A percentile compares a stretch with the other conserved stretches of the same genome.
These are phyloP conservation scores for Vulpes vulpes DNA, from an alignment of 2,113 vertebrate genomes.

Conservation along the genomic window DNA sequence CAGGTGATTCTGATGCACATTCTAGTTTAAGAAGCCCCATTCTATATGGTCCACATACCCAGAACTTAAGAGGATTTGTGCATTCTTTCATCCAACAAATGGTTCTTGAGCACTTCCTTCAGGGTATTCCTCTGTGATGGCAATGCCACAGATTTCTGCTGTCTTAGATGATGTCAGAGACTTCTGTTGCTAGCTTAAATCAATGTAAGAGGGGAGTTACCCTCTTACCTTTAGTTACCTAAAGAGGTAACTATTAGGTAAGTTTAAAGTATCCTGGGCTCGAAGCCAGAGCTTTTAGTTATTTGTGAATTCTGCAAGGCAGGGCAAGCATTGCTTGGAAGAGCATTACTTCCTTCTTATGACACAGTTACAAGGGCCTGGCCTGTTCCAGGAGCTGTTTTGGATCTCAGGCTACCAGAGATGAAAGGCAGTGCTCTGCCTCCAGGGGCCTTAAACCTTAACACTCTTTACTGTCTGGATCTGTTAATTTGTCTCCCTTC, in stretches of 20 bases:
- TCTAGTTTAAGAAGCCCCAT: background rate
- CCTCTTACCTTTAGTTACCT: background rate
- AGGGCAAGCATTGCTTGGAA: background rate
- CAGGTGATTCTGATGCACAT: background rate
- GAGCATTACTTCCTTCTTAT: background rate
- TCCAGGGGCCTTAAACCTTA: background rate
- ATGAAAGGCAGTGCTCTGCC: background rate
- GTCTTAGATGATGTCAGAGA: background rate
- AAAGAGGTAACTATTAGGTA: constrained; percentile 11
- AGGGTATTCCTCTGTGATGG: background rate
- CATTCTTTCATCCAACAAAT: background rate
- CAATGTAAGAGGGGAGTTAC: background rate
- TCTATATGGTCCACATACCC: background rate
- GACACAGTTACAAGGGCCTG: background rate
- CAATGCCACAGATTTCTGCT: background rate
- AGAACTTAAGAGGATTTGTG: background rate
- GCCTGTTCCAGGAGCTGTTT: background rate
- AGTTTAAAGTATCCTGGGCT: constrained; percentile 37
- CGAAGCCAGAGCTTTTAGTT: background rate
- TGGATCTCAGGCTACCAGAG: background rate
- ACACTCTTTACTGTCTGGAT: background rate
- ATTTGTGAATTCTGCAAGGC: background rate
- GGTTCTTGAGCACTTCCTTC: background rate
- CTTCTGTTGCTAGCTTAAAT: background rate
- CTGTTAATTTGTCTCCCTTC: background rate